These are phyloP conservation scores for Neolamprologus ventralis DNA, from an alignment of 2,113 vertebrate genomes.

Conservation along the genomic window DNA sequence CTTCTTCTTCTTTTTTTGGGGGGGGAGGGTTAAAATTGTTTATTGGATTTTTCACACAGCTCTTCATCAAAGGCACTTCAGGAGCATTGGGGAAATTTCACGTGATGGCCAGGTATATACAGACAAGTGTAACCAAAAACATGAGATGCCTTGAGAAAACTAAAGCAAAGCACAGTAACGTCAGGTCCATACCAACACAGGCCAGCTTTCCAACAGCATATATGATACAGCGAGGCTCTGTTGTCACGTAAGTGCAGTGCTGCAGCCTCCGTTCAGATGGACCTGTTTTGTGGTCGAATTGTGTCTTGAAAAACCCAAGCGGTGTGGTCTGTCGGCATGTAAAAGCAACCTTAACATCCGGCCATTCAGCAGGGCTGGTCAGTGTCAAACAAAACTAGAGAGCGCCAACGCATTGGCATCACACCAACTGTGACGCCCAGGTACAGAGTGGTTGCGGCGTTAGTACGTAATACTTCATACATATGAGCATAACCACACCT, in stretches of 20 bases:
- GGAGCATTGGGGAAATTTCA: conserved; percentile 12
- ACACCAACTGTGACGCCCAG: background rate
- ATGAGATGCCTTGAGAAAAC: background rate
- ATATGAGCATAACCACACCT: background rate
- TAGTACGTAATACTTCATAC: background rate
- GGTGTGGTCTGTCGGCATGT: background rate
- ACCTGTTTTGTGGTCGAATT: background rate
- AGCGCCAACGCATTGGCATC: background rate
- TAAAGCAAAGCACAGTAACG: background rate
- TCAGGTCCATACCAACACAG: background rate
- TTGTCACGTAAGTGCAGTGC: background rate
- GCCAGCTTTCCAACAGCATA: background rate
- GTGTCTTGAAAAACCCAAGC: background rate
- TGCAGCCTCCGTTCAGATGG: background rate
- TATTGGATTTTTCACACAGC: conserved; percentile 58
- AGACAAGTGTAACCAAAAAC: conserved; percentile 28
- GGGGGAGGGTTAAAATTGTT: conserved; percentile 27
- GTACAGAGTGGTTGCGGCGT: background rate
- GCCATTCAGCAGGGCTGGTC: background rate
- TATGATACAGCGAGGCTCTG: background rate
- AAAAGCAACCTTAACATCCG: background rate
- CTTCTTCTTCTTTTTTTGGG: background rate
- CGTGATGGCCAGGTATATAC: conserved; percentile 42
- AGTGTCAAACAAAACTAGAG: background rate
- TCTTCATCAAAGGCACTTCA: conserved; percentile 50